Conservation (phyloP, 2,888 invertebrate genomes). For the Eutolmus rufibarbis region DNA sequence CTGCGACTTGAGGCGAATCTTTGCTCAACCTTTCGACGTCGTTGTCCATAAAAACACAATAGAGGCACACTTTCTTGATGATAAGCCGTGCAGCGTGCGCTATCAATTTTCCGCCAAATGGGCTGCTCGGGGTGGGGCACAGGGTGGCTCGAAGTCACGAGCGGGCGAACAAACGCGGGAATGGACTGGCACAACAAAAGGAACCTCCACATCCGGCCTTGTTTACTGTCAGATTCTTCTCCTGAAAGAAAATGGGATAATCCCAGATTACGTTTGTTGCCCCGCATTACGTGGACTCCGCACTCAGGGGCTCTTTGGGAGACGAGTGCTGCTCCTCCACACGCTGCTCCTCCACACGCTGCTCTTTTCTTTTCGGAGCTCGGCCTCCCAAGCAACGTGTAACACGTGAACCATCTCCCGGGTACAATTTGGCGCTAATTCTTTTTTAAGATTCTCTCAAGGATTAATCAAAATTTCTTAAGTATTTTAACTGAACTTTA, state of each 20-base stretch:
- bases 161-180: neutral
- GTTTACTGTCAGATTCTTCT: neutral
- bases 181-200: neutral
- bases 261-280: neutral
- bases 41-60: neutral
- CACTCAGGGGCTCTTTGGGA: neutral
- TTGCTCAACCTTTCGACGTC: neutral
- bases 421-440: neutral
- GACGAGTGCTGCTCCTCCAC: neutral
- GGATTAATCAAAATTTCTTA: neutral
- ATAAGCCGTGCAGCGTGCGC: neutral
- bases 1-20: neutral
- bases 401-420: neutral
- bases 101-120: neutral
- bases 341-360: neutral
- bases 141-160: neutral
- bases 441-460: neutral
- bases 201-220: neutral
- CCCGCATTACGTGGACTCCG: neutral
- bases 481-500: neutral
- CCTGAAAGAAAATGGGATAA: neutral
- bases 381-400: neutral
- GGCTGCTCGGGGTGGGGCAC: neutral
- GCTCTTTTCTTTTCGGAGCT: neutral
- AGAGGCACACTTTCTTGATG: neutral